phyloP scores from a whole-genome alignment of 2,888 invertebrate species.

The Atethmia centrago region DNA sequence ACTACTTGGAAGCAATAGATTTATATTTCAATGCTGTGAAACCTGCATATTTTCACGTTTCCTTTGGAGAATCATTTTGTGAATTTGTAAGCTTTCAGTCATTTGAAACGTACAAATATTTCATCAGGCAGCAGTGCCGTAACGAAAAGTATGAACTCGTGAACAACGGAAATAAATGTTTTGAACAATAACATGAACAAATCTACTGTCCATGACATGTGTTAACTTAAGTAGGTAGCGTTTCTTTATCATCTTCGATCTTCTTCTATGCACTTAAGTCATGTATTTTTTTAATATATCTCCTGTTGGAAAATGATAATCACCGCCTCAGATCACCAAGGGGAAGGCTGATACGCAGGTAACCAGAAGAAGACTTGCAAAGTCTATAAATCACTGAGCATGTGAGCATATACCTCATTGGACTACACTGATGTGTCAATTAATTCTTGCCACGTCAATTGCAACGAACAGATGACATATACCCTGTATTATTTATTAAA shows the following conservation, averaged over 20 bases:
- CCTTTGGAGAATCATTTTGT: constrained; percentile 41
- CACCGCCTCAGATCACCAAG: no score
- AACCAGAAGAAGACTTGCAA: no score
- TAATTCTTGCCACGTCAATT: neutral
- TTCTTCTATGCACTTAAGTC: no score
- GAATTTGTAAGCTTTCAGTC: constrained; percentile 66
- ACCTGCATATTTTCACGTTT: constrained; percentile 62
- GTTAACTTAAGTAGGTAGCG: no score
- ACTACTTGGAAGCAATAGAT: constrained; percentile 44
- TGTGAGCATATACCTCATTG: no score
- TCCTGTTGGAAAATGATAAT: no score
- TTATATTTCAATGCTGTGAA: constrained; percentile 55
- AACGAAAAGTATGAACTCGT: constrained; percentile 10
- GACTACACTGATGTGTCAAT: neutral
- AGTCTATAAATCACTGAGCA: neutral
- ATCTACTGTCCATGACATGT: no score
- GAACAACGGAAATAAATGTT: no score
- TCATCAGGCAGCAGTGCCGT: constrained; percentile 37
- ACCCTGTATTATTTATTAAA: constrained; percentile 14
- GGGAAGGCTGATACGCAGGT: no score
- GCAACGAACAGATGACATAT: neutral
- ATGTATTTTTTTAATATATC: no score
- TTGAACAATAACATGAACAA: no score
- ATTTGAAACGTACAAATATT: constrained; percentile 66
- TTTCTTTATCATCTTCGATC: no score